phyloP scores from a whole-genome alignment of 1,140 invertebrate genomes.

The Drosophila albomicans region DNA sequence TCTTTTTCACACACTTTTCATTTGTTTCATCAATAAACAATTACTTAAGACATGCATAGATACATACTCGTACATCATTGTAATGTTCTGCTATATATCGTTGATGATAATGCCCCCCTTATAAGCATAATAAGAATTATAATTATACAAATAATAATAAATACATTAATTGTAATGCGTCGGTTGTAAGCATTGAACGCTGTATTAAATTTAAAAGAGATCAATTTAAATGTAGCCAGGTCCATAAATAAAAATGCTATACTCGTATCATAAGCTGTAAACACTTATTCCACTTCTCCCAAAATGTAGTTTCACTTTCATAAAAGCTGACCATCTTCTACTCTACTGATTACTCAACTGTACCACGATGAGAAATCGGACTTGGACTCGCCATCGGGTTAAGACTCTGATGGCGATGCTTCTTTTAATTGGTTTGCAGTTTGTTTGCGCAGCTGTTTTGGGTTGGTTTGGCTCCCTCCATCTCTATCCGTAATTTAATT shows the following conservation, averaged over 20 bases:
- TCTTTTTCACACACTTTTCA: too few species aligned
- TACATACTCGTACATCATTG: not conserved
- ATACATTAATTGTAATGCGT: constrained; percentile 39
- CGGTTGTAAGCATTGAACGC: constrained; percentile 69
- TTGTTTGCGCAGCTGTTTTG: constrained; percentile 73
- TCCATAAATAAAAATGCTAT: constrained; percentile 31
- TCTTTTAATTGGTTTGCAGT: constrained; percentile 76
- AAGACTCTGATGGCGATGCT: not conserved
- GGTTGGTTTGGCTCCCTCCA: constrained; percentile 25
- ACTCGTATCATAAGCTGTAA: constrained; percentile 2
- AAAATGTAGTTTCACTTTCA: constrained; percentile 5
- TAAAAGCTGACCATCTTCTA: not conserved
- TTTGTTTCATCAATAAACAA: not conserved
- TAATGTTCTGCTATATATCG: constrained; percentile 3
- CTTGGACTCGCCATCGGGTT: not conserved
- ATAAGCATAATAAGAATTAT: constrained; percentile 2
- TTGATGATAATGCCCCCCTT: constrained; percentile 5
- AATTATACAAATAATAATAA: constrained; percentile 3
- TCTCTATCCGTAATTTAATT: constrained; percentile 69
- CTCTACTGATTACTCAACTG: constrained; percentile 18
- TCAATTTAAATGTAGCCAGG: constrained; percentile 55
- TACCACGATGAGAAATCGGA: constrained; percentile 19
- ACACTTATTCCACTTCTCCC: constrained; percentile 1
- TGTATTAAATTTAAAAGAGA: constrained; percentile 60
- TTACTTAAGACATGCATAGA: constrained; percentile 16